Evolutionary conservation across 1,140 invertebrate genomes (phyloP), one percentile per base, ranked within the genome.

Genomic region (Archivesica marissinica): DNA sequence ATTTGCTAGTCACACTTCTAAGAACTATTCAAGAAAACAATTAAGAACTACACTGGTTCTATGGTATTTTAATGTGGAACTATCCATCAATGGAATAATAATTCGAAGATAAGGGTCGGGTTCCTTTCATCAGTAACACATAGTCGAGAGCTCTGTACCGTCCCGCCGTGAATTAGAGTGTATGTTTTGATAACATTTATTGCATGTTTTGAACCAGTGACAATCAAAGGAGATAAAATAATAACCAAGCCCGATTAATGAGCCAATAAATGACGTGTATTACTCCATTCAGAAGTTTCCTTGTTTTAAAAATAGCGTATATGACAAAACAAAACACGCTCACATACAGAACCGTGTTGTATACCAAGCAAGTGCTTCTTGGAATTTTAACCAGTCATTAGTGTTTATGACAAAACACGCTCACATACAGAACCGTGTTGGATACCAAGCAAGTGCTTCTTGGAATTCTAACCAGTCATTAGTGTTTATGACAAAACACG

Each of bases 191-290:
- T 82, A 82, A 82, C 66, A 70, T 72, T 82, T 82, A 82, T 72
- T 82, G 52, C 68, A 74, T 61, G 79, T 72, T 82, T 82, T 82
- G 79, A 82, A 74, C 79, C 52, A 35, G n/a, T 47, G 79, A 82
- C 74, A 82, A 70, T 47, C 79, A 74, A 44, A 70, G 47, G 61
- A 25, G 68, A 54, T 72, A 61, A 41, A 54, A 44, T 74, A 54
- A 44, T 72, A 82, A 72, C 66, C 35, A 23, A 70, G 66, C 38
- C 41, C 30, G 30, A 56, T 13, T 77, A 77, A 77, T 77, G 75
- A 77, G 52, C 38, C 30, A 56, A 39, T 77, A 61, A n/a, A n/a
- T 38, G 11, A 23, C 20, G n/a, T 77, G 41, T 56, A 77, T 61
- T 44, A 54, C 35, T 39, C 6, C 33, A 66, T 39, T 66, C 17